Conservation (phyloP, 2,797 vertebrate species). For the Acomys russatus region DNA sequence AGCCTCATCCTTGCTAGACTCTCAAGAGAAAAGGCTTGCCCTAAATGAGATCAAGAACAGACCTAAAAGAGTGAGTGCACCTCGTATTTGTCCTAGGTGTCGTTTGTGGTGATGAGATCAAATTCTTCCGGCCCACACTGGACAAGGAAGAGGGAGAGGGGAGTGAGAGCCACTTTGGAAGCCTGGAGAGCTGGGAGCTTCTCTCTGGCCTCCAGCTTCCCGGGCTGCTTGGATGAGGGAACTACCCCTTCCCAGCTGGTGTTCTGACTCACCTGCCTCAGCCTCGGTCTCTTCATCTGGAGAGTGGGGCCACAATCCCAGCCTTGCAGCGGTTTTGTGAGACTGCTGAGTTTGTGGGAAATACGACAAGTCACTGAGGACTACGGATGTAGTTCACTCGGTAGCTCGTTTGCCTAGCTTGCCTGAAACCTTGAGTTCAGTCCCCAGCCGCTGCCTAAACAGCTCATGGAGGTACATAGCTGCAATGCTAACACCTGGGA, state of each 20-base stretch:
- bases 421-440: not conserved
- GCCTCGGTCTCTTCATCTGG: constrained; percentile 2
- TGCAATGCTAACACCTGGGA: not conserved
- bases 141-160: not conserved
- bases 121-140: not conserved
- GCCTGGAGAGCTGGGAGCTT: accelerated
- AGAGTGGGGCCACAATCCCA: not conserved
- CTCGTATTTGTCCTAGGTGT: not conserved
- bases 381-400: not conserved
- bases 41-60: not conserved
- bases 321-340: not conserved
- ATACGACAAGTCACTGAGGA: not conserved
- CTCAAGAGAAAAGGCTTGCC: not conserved
- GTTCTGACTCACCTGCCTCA: too few relatives aligned
- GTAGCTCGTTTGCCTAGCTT: too few relatives aligned
- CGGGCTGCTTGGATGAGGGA: not conserved
- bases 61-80: not conserved
- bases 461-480: not conserved
- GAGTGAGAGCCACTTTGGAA: not conserved
- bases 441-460: not conserved
- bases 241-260: not conserved
- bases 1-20: too few relatives aligned
- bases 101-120: too few relatives aligned
- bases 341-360: not conserved
- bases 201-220: not conserved